Base-by-base conservation (phyloP, 1,140 invertebrate species). In the Drosophila miranda region DNA sequence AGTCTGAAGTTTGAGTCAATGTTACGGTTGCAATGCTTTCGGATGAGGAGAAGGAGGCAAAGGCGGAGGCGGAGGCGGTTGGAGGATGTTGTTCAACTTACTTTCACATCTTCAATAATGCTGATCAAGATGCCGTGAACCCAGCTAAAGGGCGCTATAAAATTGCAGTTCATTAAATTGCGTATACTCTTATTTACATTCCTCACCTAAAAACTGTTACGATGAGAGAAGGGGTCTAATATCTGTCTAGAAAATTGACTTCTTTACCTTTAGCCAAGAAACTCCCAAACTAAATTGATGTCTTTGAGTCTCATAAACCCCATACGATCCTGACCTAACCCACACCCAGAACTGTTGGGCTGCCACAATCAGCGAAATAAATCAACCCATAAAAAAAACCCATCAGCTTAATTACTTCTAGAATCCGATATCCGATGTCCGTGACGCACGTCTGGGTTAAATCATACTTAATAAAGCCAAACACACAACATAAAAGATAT, bases 71-170 rank as follows among this genome's bases (percentile, higher is more conserved):
- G 34, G 42, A 26, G 23, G 4, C 23, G 23, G 54, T 45, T 11
- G 34, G 3, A 38, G 34, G 1, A 53, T 55, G 61, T 75, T 62
- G 45, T 58, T 80, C 49, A 57, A 88, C 88, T 89, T 89, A 89
- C 88, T 89, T 89, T 89, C 67, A 84, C 77, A 81, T 75, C 66
- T 62, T 89, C 67, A 58, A 90, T 50, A 52, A 90, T 54, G 52
- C 60, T 76, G 41, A 64, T n/a, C 54, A 89, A 68, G 68, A 89
- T 88, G 79, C 74, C 78, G 50, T 88, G 50, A 16, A 88, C 64
- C 88, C 88, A 90, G 57, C 75, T 84, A 76, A 87, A 78, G 58
- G 88, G 88, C 55, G 80, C 88, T 90, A 84, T 59, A 86, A 75
- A 48, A 75, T 72, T 42, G 44, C 45, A 61, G 49, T n/a, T 50